Evolutionary conservation across 2,113 vertebrate genomes (phyloP).

Genomic region (Macaca fascicularis): DNA sequence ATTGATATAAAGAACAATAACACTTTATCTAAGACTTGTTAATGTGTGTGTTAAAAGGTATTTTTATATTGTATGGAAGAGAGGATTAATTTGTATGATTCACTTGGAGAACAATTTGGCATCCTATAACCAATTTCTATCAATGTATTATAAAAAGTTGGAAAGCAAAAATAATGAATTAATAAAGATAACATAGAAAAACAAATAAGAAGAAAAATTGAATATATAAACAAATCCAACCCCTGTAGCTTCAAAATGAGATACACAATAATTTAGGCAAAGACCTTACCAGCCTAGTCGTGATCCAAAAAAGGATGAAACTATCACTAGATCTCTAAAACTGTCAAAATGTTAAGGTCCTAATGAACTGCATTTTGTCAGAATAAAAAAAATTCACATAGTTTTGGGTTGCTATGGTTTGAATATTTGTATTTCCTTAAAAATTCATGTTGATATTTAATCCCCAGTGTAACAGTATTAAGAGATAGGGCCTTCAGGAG

Average conservation of each 20-base stretch:
- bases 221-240: neutral
- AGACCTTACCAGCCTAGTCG: neutral
- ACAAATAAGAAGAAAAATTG: neutral
- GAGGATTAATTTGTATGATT: neutral
- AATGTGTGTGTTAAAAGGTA: neutral
- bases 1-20: neutral
- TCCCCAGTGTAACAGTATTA: neutral
- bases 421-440: neutral
- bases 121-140: neutral
- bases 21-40: neutral
- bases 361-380: neutral
- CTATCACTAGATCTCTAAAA: neutral
- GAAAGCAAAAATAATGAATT: neutral
- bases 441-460: neutral
- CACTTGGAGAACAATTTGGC: neutral
- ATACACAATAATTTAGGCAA: neutral
- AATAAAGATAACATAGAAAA: neutral
- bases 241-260: neutral
- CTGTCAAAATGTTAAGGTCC: neutral
- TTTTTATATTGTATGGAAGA: neutral
- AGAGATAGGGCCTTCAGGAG: neutral
- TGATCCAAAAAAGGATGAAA: no score
- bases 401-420: neutral
- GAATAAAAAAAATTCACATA: neutral
- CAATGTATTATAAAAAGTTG: neutral